These are phyloP conservation scores for Atopsyche davidsoni DNA, from an alignment of 1,140 invertebrate genomes.

Conservation along the genomic window DNA sequence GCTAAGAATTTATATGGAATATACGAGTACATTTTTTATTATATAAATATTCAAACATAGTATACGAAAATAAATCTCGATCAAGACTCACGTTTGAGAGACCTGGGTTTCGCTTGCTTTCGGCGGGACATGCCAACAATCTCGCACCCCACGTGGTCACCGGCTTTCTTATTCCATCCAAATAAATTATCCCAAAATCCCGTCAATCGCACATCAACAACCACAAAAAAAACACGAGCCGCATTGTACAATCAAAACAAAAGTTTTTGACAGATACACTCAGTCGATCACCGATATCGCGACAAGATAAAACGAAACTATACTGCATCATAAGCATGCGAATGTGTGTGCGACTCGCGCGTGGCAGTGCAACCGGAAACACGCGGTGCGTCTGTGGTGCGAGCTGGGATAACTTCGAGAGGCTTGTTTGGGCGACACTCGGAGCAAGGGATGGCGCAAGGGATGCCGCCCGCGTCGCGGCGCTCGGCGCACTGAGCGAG, in stretches of 20 bases:
- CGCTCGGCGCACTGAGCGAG: constrained; percentile 40
- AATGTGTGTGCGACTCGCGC: not conserved
- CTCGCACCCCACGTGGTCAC: constrained; percentile 12
- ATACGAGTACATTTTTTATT: not conserved
- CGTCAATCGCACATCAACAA: not conserved
- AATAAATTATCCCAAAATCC: constrained; percentile 3
- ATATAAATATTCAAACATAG: not conserved
- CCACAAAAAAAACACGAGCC: no score
- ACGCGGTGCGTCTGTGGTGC: no score
- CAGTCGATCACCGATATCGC: no score
- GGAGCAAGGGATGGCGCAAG: no score
- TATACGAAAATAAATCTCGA: constrained; percentile 5
- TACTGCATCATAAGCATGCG: no score
- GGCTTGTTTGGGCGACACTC: no score
- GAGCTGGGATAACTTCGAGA: no score
- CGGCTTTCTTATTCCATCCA: constrained; percentile 1
- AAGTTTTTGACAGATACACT: no score
- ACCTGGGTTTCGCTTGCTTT: constrained; percentile 49
- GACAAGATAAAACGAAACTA: no score
- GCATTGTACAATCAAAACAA: no score
- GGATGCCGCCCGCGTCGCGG: constrained; percentile 34
- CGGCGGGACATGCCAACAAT: constrained; percentile 43
- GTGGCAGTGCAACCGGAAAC: constrained; percentile 7
- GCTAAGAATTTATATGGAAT: not conserved
- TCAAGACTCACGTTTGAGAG: constrained; percentile 44